Percentiles rank a stretch among this genome's conserved stretches.
These are phyloP conservation scores for Pollenia amentaria DNA, from an alignment of 2,888 invertebrate genomes.

Conservation along the genomic window DNA sequence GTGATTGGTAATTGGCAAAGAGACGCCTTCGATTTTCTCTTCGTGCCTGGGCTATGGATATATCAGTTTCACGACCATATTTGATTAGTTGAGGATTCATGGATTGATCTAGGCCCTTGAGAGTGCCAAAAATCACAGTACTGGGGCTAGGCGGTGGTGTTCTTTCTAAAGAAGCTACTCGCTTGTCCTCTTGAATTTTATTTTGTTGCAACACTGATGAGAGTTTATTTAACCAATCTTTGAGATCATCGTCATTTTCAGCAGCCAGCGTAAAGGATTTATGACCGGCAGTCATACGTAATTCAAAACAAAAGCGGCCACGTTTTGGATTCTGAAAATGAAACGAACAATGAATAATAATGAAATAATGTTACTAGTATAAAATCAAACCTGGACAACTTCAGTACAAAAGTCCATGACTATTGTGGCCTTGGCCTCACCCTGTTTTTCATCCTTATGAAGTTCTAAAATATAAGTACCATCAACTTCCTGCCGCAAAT, in stretches of 20 bases:
- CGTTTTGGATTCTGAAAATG: constrained; percentile 90
- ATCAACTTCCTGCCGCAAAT: constrained; percentile 95
- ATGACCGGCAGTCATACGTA: constrained; percentile 93
- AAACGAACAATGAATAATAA: background rate
- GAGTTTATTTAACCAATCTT: constrained; percentile 93
- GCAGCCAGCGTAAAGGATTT: constrained; percentile 94
- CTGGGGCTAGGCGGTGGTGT: constrained; percentile 87
- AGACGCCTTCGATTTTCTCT: constrained; percentile 92
- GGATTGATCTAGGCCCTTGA: constrained; percentile 95
- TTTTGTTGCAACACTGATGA: constrained; percentile 93
- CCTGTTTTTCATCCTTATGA: constrained; percentile 96
- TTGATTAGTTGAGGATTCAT: constrained; percentile 96
- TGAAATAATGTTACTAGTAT: background rate
- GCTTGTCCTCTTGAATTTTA: constrained; percentile 92
- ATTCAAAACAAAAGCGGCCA: constrained; percentile 93
- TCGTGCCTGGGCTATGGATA: constrained; percentile 92
- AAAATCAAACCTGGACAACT: constrained; percentile 89
- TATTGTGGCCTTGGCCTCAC: constrained; percentile 95
- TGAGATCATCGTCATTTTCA: constrained; percentile 92
- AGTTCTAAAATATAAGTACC: constrained; percentile 96
- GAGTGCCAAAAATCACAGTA: constrained; percentile 90
- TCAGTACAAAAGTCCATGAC: constrained; percentile 97
- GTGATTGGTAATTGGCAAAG: constrained; percentile 88
- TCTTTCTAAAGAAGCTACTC: constrained; percentile 88
- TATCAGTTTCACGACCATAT: constrained; percentile 95